Evolutionary conservation across 2,797 vertebrate genomes (phyloP).

Genomic region (Artibeus lituratus): DNA sequence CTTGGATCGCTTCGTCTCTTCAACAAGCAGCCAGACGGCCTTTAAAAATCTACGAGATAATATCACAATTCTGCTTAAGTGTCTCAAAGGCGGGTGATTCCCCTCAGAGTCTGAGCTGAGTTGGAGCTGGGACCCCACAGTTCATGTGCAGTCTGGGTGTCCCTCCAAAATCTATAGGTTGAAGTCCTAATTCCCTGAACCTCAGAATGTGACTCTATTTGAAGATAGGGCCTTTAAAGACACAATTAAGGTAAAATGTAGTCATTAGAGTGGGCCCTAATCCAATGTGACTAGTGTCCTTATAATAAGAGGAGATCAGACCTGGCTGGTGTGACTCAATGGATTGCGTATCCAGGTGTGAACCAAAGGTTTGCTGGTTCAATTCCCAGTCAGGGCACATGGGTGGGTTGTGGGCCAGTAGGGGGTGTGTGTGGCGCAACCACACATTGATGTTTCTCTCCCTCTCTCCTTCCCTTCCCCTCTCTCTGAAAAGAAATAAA

Average conservation of each 20-base stretch:
- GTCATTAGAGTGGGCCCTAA: background rate
- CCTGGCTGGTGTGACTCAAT: too few species aligned
- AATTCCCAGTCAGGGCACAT: too few species aligned
- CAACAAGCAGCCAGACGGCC: background rate
- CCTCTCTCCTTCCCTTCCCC: too few species aligned
- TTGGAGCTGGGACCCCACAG: background rate
- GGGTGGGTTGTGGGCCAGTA: too few species aligned
- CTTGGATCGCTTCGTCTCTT: background rate
- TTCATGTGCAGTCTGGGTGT: background rate
- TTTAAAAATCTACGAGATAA: background rate
- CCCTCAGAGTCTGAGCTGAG: background rate
- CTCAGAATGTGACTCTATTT: background rate
- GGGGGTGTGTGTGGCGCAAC: too few species aligned
- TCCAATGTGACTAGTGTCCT: background rate
- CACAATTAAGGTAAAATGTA: background rate
- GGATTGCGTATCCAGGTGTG: too few species aligned
- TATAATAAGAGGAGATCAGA: background rate
- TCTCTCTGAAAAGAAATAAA: too few species aligned
- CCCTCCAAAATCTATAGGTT: background rate
- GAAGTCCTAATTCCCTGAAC: background rate
- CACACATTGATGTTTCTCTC: too few species aligned
- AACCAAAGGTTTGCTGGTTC: too few species aligned
- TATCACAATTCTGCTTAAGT: background rate
- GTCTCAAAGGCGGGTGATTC: background rate
- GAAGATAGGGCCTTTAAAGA: background rate